phyloP scores from a whole-genome alignment of 2,113 vertebrate genomes.

The Octodon degus region DNA sequence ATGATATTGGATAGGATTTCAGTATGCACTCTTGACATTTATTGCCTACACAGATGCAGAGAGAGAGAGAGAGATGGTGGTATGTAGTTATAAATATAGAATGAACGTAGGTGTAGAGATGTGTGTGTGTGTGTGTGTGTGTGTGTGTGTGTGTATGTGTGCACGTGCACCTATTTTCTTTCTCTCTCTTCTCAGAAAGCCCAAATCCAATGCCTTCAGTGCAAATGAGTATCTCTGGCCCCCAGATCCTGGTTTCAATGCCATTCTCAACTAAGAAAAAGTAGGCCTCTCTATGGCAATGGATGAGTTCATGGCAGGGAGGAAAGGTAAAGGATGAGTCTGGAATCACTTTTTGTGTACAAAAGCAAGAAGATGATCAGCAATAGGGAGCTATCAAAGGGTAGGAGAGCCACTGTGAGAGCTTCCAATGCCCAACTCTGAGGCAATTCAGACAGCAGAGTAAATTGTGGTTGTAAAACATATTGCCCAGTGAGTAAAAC shows the following conservation, averaged over 20 bases:
- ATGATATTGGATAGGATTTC: neutral
- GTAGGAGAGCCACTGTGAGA: neutral
- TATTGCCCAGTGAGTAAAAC: slow-evolving; percentile 11
- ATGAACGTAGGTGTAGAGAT: neutral
- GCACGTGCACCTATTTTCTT: neutral
- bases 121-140: neutral
- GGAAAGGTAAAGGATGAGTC: neutral
- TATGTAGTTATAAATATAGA: neutral
- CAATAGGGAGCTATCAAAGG: neutral
- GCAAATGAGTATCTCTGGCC: neutral
- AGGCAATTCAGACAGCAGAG: neutral
- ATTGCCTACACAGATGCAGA: neutral
- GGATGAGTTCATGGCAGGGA: neutral
- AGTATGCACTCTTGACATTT: neutral
- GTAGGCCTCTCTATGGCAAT: slow-evolving; percentile 29
- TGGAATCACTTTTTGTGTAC: neutral
- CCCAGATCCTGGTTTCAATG: slow-evolving; percentile 16
- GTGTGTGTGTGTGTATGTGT: neutral
- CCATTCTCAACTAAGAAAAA: neutral
- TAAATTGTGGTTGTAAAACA: slow-evolving; percentile 33
- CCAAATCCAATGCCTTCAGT: neutral
- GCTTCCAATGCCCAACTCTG: neutral
- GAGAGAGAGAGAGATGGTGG: neutral
- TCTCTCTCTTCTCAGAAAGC: neutral
- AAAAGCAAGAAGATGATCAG: neutral